These are phyloP conservation scores for Drosophila kurseongensis DNA, from an alignment of 1,140 invertebrate genomes.

Conservation along the genomic window DNA sequence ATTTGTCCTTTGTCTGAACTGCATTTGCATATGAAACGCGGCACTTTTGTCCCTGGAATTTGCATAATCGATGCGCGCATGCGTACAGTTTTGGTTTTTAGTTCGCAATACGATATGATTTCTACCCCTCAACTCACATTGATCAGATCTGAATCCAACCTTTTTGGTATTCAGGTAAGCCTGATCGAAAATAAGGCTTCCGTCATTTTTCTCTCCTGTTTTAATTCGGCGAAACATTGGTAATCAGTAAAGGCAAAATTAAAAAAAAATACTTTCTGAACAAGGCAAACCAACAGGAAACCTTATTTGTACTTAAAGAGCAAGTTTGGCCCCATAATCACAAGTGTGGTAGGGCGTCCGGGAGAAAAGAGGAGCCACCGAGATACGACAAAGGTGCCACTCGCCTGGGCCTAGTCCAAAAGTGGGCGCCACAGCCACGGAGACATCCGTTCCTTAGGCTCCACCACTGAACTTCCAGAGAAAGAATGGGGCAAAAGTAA, in stretches of 20 bases:
- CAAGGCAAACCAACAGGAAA: conserved; percentile 25
- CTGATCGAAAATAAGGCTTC: not conserved
- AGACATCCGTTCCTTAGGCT: not conserved
- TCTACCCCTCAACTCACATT: conserved; percentile 19
- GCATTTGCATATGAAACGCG: conserved; percentile 79
- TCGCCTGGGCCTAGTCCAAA: conserved; percentile 28
- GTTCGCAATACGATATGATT: conserved; percentile 18
- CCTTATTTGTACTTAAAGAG: conserved; percentile 43
- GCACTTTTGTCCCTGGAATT: conserved; percentile 45
- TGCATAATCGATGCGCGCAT: conserved; percentile 80
- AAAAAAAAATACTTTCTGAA: not conserved
- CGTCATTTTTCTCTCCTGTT: no score
- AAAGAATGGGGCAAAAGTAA: conserved; percentile 53
- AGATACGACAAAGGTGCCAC: conserved; percentile 52
- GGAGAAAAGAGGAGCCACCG: conserved; percentile 16
- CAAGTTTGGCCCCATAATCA: conserved; percentile 47
- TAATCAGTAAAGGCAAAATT: not conserved
- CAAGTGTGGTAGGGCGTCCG: not conserved
- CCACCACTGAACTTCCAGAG: not conserved
- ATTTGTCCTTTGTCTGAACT: conserved; percentile 49
- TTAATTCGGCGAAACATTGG: no score
- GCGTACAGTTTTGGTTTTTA: conserved; percentile 65
- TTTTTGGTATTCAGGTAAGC: not conserved
- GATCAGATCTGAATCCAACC: conserved; percentile 6
- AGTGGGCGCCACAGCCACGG: not conserved